Percentiles rank a stretch among this genome's conserved stretches.
These are phyloP conservation scores for Aspidiotus rigidus DNA, from an alignment of 2,888 invertebrate genomes.

Conservation along the genomic window DNA sequence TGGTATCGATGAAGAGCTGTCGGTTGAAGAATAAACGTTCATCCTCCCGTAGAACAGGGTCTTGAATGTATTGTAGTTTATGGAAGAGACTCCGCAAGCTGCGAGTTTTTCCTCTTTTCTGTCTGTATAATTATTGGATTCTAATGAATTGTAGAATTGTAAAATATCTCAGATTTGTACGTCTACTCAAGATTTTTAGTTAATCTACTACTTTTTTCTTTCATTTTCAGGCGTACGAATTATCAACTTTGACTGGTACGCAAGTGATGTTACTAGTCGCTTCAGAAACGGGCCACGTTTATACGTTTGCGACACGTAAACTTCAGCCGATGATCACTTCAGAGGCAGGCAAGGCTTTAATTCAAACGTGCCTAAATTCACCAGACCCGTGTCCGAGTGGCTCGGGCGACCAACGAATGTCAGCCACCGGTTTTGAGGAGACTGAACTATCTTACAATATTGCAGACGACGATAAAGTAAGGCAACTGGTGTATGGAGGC, in stretches of 20 bases:
- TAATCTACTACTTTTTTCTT: no score
- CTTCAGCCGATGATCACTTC: constrained; percentile 99
- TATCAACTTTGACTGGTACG: constrained; percentile 96
- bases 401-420: constrained; percentile 87
- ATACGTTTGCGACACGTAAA: constrained; percentile 97
- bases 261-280: constrained; percentile 99
- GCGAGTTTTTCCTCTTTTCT: no score
- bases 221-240: constrained; percentile 85
- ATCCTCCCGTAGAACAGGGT: no score
- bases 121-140: no score
- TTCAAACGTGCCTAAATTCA: constrained; percentile 96
- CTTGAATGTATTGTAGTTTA: no score
- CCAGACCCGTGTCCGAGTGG: constrained; percentile 63
- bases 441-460: constrained; percentile 95
- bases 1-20: no score
- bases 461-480: constrained; percentile 93
- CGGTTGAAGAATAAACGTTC: no score
- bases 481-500: constrained; percentile 83
- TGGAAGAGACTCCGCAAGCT: no score
- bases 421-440: constrained; percentile 96
- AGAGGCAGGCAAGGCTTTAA: constrained; percentile 90
- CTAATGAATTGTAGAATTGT: no score
- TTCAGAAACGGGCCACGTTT: constrained; percentile 98
- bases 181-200: no score
- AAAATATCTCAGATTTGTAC: no score